Evolutionary conservation across 23 tunicate genomes (phyloP), one percentile per base, ranked within the genome.

Genomic region (Aplidium turbinatum): DNA sequence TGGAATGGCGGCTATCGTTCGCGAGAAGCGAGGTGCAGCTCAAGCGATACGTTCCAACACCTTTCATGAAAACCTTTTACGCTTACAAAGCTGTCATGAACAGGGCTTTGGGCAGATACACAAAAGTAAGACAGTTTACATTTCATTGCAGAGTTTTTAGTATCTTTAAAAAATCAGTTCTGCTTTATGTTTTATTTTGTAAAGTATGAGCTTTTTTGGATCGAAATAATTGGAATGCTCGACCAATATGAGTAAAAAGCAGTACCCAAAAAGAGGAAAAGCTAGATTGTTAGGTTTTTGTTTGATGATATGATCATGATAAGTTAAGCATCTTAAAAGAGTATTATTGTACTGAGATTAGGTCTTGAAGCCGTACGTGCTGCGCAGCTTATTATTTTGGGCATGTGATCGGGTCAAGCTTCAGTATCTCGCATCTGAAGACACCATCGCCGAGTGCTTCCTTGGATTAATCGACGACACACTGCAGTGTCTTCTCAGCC

Each of bases 61-160:
- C 99, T 4, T 88, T 95, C 61, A 95, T 95, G 99, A 95, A 88
- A 75, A 83, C 90, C 19, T 95, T 95, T 72, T 95, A 95, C 57
- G 95, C 96, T 22, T 95, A 76, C 63, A 88, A 90, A 79, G 86
- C 99, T 32, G 73, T 95, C 5, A 82, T 95, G 96, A 90, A 79
- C 63, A 58, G 99, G 83, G 92, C 99, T 7, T 60, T 95, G 20
- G 79, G 87, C n/a, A 51, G 96, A 63, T 86, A 83, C 51, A 67
- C 71, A 28, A 88, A 79, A 62, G 97, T 91, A 65, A 68, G 75
- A 5, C 19, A n/a, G n/a, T n/a, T n/a, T n/a, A n/a, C n/a, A n/a
- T n/a, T n/a, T n/a, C n/a, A n/a, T n/a, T n/a, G n/a, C n/a, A n/a
- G n/a, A n/a, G n/a, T n/a, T n/a, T n/a, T n/a, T n/a, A n/a, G n/a